Conservation (phyloP, 1,140 invertebrate genomes). For the Hypothenemus hampei region DNA sequence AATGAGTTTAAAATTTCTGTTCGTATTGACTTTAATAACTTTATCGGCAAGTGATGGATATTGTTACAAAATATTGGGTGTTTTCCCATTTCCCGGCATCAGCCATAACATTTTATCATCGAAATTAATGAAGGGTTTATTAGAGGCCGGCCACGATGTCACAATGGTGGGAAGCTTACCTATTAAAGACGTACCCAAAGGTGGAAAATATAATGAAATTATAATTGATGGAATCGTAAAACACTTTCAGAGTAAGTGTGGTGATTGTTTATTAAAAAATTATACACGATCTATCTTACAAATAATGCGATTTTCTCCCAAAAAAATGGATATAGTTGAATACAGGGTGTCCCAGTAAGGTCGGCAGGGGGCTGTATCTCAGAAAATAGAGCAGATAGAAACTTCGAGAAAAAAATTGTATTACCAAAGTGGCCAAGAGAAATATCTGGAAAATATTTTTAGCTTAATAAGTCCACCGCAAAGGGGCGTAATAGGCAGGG, state of each 20-base stretch:
- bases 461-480: too few relatives aligned
- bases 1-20: not conserved
- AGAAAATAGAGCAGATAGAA: too few relatives aligned
- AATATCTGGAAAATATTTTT: too few relatives aligned
- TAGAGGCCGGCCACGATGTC: constrained; percentile 59
- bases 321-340: not conserved
- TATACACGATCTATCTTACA: not conserved
- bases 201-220: constrained; percentile 20
- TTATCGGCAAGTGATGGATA: not conserved
- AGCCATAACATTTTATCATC: constrained; percentile 66
- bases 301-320: too few relatives aligned
- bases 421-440: too few relatives aligned
- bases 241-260: constrained; percentile 3
- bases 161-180: constrained; percentile 62
- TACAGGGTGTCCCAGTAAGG: too few relatives aligned
- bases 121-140: constrained; percentile 58
- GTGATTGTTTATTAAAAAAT: not conserved
- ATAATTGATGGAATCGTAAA: constrained; percentile 9
- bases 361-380: too few relatives aligned
- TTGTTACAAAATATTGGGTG: constrained; percentile 51
- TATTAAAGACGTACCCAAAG: constrained; percentile 45
- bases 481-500: too few relatives aligned
- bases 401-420: too few relatives aligned
- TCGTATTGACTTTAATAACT: not conserved
- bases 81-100: constrained; percentile 59